Evolutionary conservation across 2,888 invertebrate genomes (phyloP).

Genomic region (Megastigmus dorsalis): DNA sequence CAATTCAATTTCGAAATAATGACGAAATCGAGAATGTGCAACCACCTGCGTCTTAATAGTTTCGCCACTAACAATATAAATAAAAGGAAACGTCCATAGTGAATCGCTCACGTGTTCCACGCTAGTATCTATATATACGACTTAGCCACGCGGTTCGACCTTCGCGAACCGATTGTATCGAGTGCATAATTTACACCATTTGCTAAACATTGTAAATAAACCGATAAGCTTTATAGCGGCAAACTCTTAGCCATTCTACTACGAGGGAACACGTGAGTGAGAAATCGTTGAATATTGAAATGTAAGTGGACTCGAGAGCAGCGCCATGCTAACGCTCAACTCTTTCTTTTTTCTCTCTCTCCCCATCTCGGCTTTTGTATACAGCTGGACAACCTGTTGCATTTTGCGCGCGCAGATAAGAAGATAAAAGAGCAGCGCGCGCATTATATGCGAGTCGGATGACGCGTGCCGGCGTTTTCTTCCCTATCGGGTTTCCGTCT

Average conservation of each 20-base stretch:
- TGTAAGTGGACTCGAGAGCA: conserved; percentile 5
- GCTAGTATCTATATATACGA: neutral
- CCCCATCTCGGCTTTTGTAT: no score
- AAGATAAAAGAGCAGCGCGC: conserved; percentile 28
- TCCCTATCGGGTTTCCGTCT: conserved; percentile 30
- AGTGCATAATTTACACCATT: conserved; percentile 29
- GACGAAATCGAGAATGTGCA: neutral
- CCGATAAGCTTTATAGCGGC: conserved; percentile 19
- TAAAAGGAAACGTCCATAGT: no score
- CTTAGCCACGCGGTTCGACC: neutral
- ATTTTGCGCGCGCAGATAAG: neutral
- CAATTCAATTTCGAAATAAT: neutral
- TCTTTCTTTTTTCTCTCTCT: neutral
- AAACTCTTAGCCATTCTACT: neutral
- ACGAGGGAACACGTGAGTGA: neutral
- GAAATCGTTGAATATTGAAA: conserved; percentile 37
- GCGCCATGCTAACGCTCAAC: neutral
- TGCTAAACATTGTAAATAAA: conserved; percentile 32
- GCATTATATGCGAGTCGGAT: no score
- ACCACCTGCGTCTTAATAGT: no score
- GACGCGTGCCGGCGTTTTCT: conserved; percentile 24
- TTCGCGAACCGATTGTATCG: conserved; percentile 10
- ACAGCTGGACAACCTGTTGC: conserved; percentile 40
- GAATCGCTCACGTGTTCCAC: no score
- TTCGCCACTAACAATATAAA: neutral